These are phyloP conservation scores for Porites cylindrica DNA, from an alignment of 92 coral and sea anemone genomes.

Conservation along the genomic window DNA sequence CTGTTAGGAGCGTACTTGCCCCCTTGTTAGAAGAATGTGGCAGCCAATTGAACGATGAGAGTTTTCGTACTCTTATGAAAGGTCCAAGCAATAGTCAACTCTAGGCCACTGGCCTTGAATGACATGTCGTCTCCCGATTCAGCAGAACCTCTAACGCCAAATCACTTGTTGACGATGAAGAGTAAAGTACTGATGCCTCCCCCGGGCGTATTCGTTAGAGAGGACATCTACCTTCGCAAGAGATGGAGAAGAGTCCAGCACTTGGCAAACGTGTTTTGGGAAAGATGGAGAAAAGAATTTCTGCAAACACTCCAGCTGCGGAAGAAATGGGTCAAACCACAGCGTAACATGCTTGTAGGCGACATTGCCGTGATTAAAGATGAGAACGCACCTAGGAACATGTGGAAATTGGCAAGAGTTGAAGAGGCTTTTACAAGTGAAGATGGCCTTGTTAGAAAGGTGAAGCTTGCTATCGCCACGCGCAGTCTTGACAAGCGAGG, in stretches of 20 bases:
- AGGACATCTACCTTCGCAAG: constrained; percentile 31
- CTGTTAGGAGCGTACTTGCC: constrained; percentile 10
- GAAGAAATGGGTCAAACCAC: neutral
- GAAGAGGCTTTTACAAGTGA: neutral
- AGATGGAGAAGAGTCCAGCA: no score
- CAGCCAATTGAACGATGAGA: no score
- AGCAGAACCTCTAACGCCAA: constrained; percentile 32
- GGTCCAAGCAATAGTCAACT: neutral
- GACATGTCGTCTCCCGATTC: constrained; percentile 17
- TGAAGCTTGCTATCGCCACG: neutral
- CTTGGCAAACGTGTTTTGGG: constrained; percentile 17
- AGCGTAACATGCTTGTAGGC: neutral
- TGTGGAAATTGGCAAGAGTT: neutral
- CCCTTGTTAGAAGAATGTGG: no score
- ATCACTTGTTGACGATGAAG: constrained; percentile 41
- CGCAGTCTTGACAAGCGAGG: neutral
- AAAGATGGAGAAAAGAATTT: constrained; percentile 39
- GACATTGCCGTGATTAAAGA: neutral
- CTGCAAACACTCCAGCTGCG: constrained; percentile 15
- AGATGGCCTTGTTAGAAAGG: neutral
- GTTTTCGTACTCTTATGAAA: constrained; percentile 23
- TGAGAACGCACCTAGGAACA: neutral
- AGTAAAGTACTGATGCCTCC: constrained; percentile 43
- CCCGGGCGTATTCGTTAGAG: constrained; percentile 32
- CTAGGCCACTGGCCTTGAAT: constrained; percentile 29